Evolutionary conservation across 2,113 vertebrate genomes (phyloP).

Genomic region (Nibea albiflora): DNA sequence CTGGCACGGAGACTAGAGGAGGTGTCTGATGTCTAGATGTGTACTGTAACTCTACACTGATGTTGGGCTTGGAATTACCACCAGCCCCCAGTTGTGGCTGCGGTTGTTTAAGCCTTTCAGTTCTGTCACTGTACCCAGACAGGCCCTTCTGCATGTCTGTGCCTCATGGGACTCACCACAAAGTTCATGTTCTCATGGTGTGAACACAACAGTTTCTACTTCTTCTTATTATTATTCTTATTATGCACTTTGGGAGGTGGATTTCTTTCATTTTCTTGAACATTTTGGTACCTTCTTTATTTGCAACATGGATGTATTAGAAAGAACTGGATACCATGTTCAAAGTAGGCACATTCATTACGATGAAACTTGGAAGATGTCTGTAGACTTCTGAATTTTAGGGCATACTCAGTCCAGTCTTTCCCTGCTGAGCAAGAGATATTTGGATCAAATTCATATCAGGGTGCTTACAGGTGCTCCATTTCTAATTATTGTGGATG

Average conservation of each 20-base stretch:
- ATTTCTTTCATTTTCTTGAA: too few species aligned
- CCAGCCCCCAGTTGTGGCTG: neutral
- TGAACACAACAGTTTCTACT: neutral
- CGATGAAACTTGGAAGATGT: too few species aligned
- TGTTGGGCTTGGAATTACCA: constrained; percentile 47
- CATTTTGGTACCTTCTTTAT: too few species aligned
- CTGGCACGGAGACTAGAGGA: constrained; percentile 3
- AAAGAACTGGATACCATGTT: too few species aligned
- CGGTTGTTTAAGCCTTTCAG: neutral
- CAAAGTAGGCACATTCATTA: too few species aligned
- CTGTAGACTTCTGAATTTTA: too few species aligned
- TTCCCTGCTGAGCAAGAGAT: too few species aligned
- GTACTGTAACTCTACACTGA: constrained; percentile 48
- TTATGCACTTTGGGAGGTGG: neutral
- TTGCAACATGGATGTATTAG: too few species aligned
- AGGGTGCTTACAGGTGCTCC: too few species aligned
- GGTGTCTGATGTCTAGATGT: constrained; percentile 56
- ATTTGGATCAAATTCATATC: too few species aligned
- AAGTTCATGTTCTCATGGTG: neutral
- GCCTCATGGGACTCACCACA: neutral
- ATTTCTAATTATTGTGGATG: too few species aligned
- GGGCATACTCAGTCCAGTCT: too few species aligned
- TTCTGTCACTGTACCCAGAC: constrained; percentile 3
- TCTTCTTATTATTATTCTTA: neutral
- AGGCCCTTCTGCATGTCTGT: neutral